Evolutionary conservation across 1,140 invertebrate species (phyloP), one percentile per base, ranked within the genome.

Genomic region (Sycophaga agraensis): DNA sequence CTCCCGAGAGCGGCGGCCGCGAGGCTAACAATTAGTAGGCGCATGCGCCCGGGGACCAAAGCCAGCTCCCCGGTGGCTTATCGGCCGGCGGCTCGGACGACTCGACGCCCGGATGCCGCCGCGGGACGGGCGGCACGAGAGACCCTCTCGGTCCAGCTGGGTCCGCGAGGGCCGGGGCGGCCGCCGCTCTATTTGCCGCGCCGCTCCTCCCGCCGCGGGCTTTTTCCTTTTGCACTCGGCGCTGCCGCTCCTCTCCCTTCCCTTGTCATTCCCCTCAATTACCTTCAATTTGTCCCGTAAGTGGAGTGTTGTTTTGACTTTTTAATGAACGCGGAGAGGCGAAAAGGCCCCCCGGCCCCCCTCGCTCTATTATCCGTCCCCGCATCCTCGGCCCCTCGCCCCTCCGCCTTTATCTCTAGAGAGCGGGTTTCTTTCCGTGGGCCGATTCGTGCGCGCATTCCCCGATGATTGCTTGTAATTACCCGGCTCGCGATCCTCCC

Each of bases 391-490:
- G 19, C 24, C 35, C 31, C 21, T 9, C 8, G 17, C 35, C 2
- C 5, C 24, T 40, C 34, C 35, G 4, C 40, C 16, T 50, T 34
- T 37, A 26, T 59, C 34, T 31, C 14, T 8, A 22, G 26, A 34
- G 58, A 42, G 43, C 45, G 34, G 49, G 35, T 59, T 51, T 59
- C 46, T 59, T 59, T 59, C n/a, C 48, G 40, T 45, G 50, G 59
- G 7, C 34, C 42, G 50, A 61, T 54, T 48, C 50, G 51, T 46
- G 42, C 17, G 37, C 58, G 31, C 58, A 61, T 61, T 61, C 43
- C 24, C 34, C 43, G 12, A 55, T 61, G 51, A 61, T 61, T 55
- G 50, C 48, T 54, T 26, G 43, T 61, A 61, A 61, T 61, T 61
- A 50, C 31, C 34, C 26, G 16, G 49, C 37, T 31, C 48, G 17